Base-by-base conservation (phyloP, 2,888 invertebrate genomes). In the Agonum fuliginosum region DNA sequence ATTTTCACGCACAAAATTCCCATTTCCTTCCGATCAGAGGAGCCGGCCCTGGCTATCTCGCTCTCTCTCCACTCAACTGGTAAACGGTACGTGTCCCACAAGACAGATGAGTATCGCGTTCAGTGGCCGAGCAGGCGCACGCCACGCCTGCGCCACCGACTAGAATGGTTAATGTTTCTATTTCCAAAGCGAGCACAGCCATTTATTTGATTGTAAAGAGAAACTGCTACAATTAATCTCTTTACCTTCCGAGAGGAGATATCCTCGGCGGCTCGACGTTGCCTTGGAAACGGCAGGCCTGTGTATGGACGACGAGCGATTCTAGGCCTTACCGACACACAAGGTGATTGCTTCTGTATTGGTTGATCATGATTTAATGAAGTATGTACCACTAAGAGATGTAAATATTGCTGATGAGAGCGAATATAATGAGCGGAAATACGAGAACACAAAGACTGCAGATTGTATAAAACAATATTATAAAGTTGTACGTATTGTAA, bases 141-240 rank as follows among this genome's bases (percentile, higher is more conserved):
- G 51, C 54, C 41, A 22, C 19, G 27, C 58, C 3, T 43, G 12
- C 27, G 43, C 43, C 51, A 20, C 27, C 34, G 79, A 76, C 78
- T 79, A 80, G 83, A 82, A 85, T 86, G 85, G 84, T 86, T 86
- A 86, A 86, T 86, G 86, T 86, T 85, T 86, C 86, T 86, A 86
- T 86, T 86, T 86, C 86, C 84, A 84, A 85, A 85, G 84, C 84
- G 84, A 85, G 85, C 84, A 84, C 85, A 83, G 84, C 85, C 85
- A 85, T 85, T 85, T 85, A 85, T 85, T 84, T 85, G 86, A 86
- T 86, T 85, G 86, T 85, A 85, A 86, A 85, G 86, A 86, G 86
- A 85, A 86, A 86, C 86, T 85, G 84, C 85, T 84, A 84, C 86
- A 86, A 86, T 86, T 86, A 86, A 86, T 86, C 86, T 86, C 85